Percentiles rank a stretch among this genome's conserved stretches.
Evolutionary conservation across 2,888 invertebrate species (phyloP).

Genomic region (Parnassius smintheus): DNA sequence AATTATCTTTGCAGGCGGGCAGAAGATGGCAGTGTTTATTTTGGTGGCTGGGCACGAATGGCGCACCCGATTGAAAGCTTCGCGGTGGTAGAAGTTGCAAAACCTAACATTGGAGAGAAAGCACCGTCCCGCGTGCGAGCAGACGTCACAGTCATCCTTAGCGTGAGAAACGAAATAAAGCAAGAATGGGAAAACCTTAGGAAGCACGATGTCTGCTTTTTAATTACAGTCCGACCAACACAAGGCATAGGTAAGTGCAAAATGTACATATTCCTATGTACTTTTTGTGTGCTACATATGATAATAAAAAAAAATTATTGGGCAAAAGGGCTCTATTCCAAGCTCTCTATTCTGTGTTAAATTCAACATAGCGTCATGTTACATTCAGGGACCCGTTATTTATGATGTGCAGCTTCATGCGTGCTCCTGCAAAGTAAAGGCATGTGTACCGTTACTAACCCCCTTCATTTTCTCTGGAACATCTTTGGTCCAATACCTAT

Average conservation of each 20-base stretch:
- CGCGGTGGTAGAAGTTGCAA: slow-evolving; percentile 96
- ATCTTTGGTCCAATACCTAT: no score
- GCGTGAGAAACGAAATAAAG: slow-evolving; percentile 94
- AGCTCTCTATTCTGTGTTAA: no score
- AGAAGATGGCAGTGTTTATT: slow-evolving; percentile 92
- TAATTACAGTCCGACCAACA: slow-evolving; percentile 94
- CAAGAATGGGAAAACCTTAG: slow-evolving; percentile 97
- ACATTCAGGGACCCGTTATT: no score
- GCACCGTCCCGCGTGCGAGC: slow-evolving; percentile 97
- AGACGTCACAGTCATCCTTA: slow-evolving; percentile 95
- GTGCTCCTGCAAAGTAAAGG: no score
- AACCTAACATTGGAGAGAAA: slow-evolving; percentile 95
- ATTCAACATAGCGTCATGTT: no score
- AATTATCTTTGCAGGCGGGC: slow-evolving; percentile 82
- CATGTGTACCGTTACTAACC: no score
- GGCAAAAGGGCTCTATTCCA: no score
- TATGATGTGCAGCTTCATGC: no score
- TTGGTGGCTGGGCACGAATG: slow-evolving; percentile 99
- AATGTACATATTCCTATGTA: background rate
- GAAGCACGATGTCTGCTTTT: slow-evolving; percentile 98
- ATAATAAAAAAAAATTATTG: no score
- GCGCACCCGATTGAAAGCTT: slow-evolving; percentile 96
- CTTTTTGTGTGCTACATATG: no score
- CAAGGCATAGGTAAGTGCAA: slow-evolving; percentile 86
- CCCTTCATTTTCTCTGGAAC: no score